Evolutionary conservation across 1,140 invertebrate species (phyloP).

Genomic region (Drosophila simulans): DNA sequence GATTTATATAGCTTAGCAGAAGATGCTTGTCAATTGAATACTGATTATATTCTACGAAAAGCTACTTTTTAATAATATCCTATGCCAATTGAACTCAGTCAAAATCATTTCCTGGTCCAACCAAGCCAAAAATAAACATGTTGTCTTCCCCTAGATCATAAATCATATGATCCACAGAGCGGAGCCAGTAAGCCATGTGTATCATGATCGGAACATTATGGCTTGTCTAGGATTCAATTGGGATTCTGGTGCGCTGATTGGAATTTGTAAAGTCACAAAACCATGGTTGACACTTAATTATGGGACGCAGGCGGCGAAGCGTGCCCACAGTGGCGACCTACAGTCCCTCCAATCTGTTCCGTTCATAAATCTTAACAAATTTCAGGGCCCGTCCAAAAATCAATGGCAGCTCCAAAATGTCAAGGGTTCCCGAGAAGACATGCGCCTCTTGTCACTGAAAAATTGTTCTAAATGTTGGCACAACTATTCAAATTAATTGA

Average conservation of each 20-base stretch:
- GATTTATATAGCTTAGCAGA: no score
- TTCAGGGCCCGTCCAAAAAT: conserved; percentile 11
- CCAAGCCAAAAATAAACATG: conserved; percentile 23
- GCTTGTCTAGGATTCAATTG: conserved; percentile 45
- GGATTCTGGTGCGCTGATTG: conserved; percentile 57
- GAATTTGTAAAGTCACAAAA: conserved; percentile 79
- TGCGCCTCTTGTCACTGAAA: conserved; percentile 63
- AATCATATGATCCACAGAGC: conserved; percentile 59
- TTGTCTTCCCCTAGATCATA: conserved; percentile 38
- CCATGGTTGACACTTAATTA: conserved; percentile 81
- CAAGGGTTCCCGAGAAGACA: conserved; percentile 36
- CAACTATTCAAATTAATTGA: conserved; percentile 83
- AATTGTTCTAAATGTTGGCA: conserved; percentile 75
- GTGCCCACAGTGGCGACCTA: conserved; percentile 32
- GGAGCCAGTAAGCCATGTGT: conserved; percentile 32
- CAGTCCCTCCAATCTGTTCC: neutral
- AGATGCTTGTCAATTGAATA: no score
- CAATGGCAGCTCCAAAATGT: conserved; percentile 22
- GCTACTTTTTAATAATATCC: neutral
- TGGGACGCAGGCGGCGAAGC: conserved; percentile 64
- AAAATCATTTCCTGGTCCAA: conserved; percentile 6
- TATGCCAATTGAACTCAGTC: neutral
- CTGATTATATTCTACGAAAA: neutral
- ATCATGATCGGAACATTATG: conserved; percentile 49
- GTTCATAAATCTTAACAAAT: conserved; percentile 65